phyloP scores from a whole-genome alignment of 2,888 invertebrate genomes.

The Elysia crispata region DNA sequence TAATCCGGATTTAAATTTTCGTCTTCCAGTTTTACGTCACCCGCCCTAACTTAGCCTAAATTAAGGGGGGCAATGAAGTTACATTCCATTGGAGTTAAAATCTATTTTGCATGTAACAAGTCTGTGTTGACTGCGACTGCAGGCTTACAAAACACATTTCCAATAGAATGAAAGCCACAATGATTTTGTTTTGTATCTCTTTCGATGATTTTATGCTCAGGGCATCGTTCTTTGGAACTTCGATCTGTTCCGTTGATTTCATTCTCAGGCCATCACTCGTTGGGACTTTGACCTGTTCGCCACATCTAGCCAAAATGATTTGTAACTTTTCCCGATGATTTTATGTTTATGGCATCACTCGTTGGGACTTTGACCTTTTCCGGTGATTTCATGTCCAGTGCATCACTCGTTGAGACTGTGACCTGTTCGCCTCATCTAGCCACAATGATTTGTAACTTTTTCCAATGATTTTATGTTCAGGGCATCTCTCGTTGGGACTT shows the following conservation, averaged over 20 bases:
- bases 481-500: constrained; percentile 25
- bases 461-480: not conserved
- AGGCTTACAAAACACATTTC: too few species aligned
- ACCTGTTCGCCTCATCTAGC: constrained; percentile 31
- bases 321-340: too few species aligned
- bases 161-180: too few species aligned
- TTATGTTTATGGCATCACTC: not conserved
- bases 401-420: constrained; percentile 25
- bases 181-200: too few species aligned
- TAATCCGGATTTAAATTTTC: too few species aligned
- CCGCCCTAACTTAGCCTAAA: too few species aligned
- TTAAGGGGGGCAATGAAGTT: too few species aligned
- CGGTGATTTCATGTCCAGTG: not conserved
- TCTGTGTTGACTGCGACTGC: too few species aligned
- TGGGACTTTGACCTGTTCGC: constrained; percentile 41
- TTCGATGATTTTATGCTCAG: not conserved
- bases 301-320: constrained; percentile 13
- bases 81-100: too few species aligned
- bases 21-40: too few species aligned
- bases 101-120: too few species aligned
- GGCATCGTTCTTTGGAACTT: constrained; percentile 25
- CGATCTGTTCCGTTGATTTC: constrained; percentile 18
- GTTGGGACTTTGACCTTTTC: constrained; percentile 32
- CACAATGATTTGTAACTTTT: constrained; percentile 1
- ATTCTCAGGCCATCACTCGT: constrained; percentile 1